Evolutionary conservation across 2,888 invertebrate species (phyloP).

Genomic region (Tenthredo amoena): DNA sequence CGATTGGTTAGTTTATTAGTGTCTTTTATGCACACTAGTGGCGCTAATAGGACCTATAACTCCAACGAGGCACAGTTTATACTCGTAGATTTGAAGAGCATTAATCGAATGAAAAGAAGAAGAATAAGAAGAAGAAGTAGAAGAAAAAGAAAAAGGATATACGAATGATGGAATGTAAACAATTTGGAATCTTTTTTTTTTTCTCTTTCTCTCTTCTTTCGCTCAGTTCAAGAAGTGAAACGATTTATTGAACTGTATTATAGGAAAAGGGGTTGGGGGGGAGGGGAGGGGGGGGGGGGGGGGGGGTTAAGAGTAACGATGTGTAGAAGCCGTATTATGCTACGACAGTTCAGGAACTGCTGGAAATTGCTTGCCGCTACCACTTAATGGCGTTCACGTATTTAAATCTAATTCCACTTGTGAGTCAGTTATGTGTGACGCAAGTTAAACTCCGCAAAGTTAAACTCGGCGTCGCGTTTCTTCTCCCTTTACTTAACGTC

Average conservation of each 20-base stretch:
- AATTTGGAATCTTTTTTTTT: background rate
- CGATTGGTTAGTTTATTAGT: background rate
- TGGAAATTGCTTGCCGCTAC: conserved; percentile 20
- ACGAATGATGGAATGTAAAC: background rate
- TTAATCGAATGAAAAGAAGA: background rate
- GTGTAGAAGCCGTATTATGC: conserved; percentile 8
- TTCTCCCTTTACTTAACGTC: background rate
- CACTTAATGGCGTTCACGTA: conserved; percentile 33
- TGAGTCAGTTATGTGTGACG: conserved; percentile 39
- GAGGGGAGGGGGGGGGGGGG: background rate
- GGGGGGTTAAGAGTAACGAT: background rate
- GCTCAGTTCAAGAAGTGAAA: no score
- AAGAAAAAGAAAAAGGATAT: background rate
- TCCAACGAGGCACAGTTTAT: no score
- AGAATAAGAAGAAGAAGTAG: background rate
- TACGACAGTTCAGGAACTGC: background rate
- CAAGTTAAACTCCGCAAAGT: background rate
- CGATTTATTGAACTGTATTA: background rate
- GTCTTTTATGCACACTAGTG: background rate
- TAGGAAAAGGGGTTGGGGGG: background rate
- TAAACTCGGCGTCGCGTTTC: background rate
- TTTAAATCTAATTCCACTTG: conserved; percentile 46
- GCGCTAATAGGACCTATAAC: background rate
- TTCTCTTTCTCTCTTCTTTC: no score
- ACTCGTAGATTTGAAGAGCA: no score